Evolutionary conservation across 2,113 vertebrate species (phyloP).

Genomic region (Oceanodroma tethys): DNA sequence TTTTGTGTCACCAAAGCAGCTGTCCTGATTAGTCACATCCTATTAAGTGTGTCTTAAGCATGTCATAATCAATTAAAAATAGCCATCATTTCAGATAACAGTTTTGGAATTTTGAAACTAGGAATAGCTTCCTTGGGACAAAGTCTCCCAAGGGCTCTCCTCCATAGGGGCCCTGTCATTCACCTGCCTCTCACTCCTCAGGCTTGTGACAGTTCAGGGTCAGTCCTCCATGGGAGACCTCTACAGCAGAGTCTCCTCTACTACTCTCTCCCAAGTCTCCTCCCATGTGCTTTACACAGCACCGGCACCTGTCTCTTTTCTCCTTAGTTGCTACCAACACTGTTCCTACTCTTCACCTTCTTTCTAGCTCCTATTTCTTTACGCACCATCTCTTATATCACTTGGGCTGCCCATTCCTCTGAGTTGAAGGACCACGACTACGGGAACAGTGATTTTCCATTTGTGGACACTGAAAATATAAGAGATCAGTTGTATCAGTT

Average conservation of each 20-base stretch:
- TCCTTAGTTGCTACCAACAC: neutral
- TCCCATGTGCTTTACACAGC: neutral
- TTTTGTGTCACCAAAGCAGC: constrained; percentile 17
- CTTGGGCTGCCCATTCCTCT: neutral
- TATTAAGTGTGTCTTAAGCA: constrained; percentile 23
- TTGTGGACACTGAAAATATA: neutral
- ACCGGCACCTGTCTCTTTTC: neutral
- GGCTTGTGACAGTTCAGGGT: neutral
- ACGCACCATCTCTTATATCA: neutral
- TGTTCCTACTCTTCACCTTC: neutral
- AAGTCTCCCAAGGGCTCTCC: neutral
- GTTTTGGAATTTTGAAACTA: neutral
- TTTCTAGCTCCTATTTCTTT: neutral
- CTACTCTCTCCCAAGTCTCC: neutral
- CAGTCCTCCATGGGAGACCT: neutral
- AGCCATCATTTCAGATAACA: neutral
- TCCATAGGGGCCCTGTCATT: neutral
- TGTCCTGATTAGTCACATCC: constrained; percentile 17
- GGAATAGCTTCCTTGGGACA: neutral
- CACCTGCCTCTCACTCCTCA: neutral
- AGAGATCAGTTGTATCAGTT: neutral
- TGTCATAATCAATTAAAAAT: constrained; percentile 38
- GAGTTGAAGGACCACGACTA: neutral
- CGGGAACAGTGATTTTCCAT: neutral
- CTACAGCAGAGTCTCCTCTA: neutral